phyloP scores from a whole-genome alignment of 2,797 vertebrate genomes.

The Luscinia luscinia region DNA sequence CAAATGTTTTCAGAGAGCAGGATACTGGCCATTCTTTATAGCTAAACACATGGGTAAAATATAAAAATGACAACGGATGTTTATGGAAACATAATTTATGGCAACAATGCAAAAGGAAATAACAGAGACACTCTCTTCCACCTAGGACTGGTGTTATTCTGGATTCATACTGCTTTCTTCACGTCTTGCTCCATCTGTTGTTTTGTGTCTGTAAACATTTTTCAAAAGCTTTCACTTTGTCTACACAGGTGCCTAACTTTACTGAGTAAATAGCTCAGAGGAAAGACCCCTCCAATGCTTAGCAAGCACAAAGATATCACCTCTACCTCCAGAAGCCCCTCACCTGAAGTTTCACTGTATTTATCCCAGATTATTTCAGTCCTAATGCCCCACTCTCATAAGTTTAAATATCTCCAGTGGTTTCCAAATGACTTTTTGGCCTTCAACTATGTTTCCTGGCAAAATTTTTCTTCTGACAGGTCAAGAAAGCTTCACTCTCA shows the following conservation, averaged over 20 bases:
- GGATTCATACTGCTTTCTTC: neutral
- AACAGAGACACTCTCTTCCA: constrained; percentile 43
- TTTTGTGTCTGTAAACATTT: neutral
- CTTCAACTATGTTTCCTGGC: neutral
- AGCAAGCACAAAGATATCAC: neutral
- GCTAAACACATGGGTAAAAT: constrained; percentile 24
- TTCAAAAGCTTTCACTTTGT: neutral
- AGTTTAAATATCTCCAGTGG: neutral
- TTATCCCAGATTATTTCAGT: neutral
- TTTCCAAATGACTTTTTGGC: neutral
- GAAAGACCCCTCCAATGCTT: neutral
- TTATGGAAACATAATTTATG: constrained; percentile 7
- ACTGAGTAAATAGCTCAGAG: neutral
- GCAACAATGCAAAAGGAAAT: constrained; percentile 39
- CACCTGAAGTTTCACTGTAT: neutral
- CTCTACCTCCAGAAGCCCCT: neutral
- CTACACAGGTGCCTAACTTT: neutral
- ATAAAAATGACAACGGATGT: constrained; percentile 16
- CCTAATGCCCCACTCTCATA: neutral
- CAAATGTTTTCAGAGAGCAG: constrained; percentile 49
- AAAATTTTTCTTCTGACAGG: neutral
- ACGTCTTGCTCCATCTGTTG: neutral
- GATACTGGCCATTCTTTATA: constrained; percentile 18
- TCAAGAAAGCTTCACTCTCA: neutral
- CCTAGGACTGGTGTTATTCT: neutral